Evolutionary conservation across 2,113 vertebrate genomes (phyloP).

Genomic region (Phalacrocorax brasilianus): DNA sequence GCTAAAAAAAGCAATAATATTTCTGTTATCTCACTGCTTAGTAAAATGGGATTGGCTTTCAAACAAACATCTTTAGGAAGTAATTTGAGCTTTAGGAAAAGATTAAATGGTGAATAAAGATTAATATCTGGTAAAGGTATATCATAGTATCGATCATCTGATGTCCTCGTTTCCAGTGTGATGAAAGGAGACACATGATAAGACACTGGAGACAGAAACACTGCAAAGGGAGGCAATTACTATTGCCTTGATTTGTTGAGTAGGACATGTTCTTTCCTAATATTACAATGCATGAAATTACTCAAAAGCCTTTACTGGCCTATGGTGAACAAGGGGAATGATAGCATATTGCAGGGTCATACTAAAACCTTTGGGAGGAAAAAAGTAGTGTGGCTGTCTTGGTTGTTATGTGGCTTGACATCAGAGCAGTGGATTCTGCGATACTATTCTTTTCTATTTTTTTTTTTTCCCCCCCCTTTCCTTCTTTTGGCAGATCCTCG

Average conservation of each 20-base stretch:
- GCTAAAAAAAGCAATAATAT: not conserved
- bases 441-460: rapidly evolving
- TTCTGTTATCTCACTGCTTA: not conserved
- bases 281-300: not conserved
- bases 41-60: not conserved
- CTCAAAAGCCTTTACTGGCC: not conserved
- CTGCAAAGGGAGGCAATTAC: not conserved
- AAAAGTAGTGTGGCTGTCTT: not conserved
- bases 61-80: not conserved
- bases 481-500: not conserved
- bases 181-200: not conserved
- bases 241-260: not conserved
- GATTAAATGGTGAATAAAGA: not conserved
- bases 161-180: not conserved
- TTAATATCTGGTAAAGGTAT: not conserved
- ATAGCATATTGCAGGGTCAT: not conserved
- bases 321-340: not conserved
- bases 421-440: not conserved
- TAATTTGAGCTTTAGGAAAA: not conserved
- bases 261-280: not conserved
- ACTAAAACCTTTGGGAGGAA: not conserved
- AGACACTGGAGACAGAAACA: not conserved
- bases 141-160: not conserved
- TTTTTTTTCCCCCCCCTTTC: not conserved
- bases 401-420: not conserved